phyloP scores from a whole-genome alignment of 2,888 invertebrate species.

The Ornithoptera priamus region DNA sequence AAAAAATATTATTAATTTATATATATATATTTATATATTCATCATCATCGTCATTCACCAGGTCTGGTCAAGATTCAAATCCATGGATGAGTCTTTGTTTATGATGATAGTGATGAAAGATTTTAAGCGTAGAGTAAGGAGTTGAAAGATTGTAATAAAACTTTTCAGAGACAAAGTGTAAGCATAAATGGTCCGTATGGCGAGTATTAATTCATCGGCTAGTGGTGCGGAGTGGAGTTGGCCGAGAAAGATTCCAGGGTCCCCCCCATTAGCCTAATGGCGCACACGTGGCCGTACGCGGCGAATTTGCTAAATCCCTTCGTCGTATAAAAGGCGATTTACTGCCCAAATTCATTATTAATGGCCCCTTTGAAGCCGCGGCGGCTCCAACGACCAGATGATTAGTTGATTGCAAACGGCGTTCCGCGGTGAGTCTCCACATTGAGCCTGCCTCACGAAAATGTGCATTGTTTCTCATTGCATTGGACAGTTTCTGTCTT shows the following conservation, averaged over 20 bases:
- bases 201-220: constrained; percentile 26
- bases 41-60: too few relatives aligned
- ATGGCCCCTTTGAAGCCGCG: constrained; percentile 66
- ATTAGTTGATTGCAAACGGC: constrained; percentile 64
- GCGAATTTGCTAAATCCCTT: constrained; percentile 65
- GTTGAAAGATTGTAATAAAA: too few relatives aligned
- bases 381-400: constrained; percentile 58
- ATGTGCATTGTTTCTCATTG: too few relatives aligned
- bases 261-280: constrained; percentile 72
- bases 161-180: too few relatives aligned
- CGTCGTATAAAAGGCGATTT: constrained; percentile 74
- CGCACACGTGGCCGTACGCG: constrained; percentile 65
- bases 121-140: too few relatives aligned
- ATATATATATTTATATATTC: too few relatives aligned
- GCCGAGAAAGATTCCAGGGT: constrained; percentile 60
- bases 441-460: too few relatives aligned
- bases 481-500: too few relatives aligned
- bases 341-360: constrained; percentile 75
- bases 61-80: too few relatives aligned
- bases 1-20: too few relatives aligned
- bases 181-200: neutral
- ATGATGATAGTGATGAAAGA: too few relatives aligned
- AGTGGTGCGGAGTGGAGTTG: constrained; percentile 27
- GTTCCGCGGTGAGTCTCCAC: constrained; percentile 45
- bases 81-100: too few relatives aligned